Evolutionary conservation across 1,140 invertebrate species (phyloP).

Genomic region (Bombus affinis): DNA sequence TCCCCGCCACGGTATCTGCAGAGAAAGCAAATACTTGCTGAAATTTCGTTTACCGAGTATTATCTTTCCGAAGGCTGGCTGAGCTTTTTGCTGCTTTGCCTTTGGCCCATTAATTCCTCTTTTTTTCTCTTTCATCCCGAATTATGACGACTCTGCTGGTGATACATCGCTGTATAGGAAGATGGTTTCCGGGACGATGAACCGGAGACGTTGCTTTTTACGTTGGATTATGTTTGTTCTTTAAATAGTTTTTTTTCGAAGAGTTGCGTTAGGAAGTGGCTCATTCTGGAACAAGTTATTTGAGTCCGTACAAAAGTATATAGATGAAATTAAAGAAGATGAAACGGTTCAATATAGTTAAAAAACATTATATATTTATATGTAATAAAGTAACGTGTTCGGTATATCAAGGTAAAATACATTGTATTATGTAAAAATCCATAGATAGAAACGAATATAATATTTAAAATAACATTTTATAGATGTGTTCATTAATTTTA

Average conservation of each 20-base stretch:
- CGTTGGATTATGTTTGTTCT: background rate
- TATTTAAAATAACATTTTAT: background rate
- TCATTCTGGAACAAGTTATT: background rate
- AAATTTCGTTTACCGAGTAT: constrained; percentile 63
- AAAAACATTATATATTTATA: too few relatives aligned
- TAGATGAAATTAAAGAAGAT: background rate
- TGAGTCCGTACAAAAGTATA: background rate
- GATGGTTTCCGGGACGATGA: background rate
- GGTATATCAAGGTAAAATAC: too few relatives aligned
- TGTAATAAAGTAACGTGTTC: too few relatives aligned
- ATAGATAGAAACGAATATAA: background rate
- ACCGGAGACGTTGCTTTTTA: background rate
- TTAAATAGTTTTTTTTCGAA: background rate
- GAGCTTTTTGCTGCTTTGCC: background rate
- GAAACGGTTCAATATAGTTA: background rate
- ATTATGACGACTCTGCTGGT: background rate
- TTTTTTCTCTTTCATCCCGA: background rate
- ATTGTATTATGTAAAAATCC: background rate
- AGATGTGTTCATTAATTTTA: background rate
- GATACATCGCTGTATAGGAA: background rate
- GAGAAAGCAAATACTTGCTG: constrained; percentile 53
- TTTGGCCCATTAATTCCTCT: constrained; percentile 22
- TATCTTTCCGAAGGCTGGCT: constrained; percentile 27
- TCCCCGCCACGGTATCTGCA: constrained; percentile 41
- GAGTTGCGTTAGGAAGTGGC: background rate